Evolutionary conservation across 2,113 vertebrate genomes (phyloP).

Genomic region (Salminus brasiliensis): DNA sequence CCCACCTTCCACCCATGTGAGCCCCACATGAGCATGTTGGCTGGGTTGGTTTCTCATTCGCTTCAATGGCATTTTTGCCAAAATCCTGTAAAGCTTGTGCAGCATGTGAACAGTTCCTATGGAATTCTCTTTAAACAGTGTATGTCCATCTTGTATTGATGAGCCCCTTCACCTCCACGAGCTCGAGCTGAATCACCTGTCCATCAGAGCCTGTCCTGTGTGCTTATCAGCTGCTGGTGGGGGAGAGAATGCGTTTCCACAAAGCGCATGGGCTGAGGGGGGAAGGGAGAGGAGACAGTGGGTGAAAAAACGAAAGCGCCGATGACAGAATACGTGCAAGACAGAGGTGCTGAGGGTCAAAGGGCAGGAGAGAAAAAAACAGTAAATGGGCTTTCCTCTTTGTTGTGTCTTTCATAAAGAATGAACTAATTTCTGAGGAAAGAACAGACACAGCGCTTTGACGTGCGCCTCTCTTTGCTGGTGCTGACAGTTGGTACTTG

Average conservation of each 20-base stretch:
- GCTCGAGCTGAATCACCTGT: not conserved
- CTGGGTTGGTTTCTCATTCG: no score
- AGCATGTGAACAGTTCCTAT: not conserved
- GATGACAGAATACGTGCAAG: not conserved
- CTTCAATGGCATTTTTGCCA: no score
- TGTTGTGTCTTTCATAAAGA: not conserved
- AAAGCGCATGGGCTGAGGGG: slow-evolving; percentile 3
- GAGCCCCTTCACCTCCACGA: not conserved
- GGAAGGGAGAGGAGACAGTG: not conserved
- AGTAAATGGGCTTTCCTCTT: slow-evolving; percentile 11
- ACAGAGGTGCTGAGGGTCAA: not conserved
- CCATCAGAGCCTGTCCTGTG: slow-evolving; percentile 29
- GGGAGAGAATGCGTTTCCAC: slow-evolving; percentile 36
- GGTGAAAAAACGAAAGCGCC: not conserved
- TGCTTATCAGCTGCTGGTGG: slow-evolving; percentile 23
- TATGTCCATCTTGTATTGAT: not conserved
- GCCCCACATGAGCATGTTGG: no score
- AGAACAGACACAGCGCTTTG: not conserved
- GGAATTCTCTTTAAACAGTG: not conserved
- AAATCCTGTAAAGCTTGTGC: no score
- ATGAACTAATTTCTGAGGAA: not conserved
- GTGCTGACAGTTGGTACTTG: slow-evolving; percentile 32
- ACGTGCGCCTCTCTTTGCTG: not conserved
- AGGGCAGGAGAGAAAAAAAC: not conserved
- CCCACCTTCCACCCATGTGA: no score